These are phyloP conservation scores for Eleutherodactylus coqui DNA, from an alignment of 2,797 vertebrate genomes.

Conservation along the genomic window DNA sequence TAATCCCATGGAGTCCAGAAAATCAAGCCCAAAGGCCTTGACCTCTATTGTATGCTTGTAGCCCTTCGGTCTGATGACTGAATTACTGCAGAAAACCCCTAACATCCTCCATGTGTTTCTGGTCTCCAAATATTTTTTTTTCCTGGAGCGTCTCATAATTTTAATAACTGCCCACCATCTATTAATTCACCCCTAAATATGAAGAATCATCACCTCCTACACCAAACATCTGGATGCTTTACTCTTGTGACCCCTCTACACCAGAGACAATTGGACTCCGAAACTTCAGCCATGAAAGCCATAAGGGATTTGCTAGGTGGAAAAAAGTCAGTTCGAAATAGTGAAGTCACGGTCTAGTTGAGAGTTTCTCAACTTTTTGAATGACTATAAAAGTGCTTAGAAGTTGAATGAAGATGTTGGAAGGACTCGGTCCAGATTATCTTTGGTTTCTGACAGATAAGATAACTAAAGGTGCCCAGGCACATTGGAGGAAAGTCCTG, in stretches of 20 bases:
- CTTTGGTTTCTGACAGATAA: not conserved
- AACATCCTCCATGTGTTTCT: not conserved
- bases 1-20: not conserved
- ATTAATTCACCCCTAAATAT: not conserved
- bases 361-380: not conserved
- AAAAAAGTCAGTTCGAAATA: not conserved
- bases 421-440: not conserved
- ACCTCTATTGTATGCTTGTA: not conserved
- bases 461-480: no score
- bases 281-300: not conserved
- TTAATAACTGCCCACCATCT: not conserved
- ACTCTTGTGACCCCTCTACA: constrained; percentile 13
- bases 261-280: not conserved
- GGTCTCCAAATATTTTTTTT: not conserved
- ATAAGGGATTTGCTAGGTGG: not conserved
- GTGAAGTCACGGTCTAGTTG: not conserved
- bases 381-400: not conserved
- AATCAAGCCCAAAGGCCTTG: constrained; percentile 1
- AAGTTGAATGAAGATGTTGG: not conserved
- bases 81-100: not conserved
- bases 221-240: constrained; percentile 31
- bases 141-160: not conserved
- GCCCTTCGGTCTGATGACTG: not conserved
- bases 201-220: constrained; percentile 50
- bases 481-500: no score